These are phyloP conservation scores for Hycleus phaleratus DNA, from an alignment of 1,140 invertebrate species.

Conservation along the genomic window DNA sequence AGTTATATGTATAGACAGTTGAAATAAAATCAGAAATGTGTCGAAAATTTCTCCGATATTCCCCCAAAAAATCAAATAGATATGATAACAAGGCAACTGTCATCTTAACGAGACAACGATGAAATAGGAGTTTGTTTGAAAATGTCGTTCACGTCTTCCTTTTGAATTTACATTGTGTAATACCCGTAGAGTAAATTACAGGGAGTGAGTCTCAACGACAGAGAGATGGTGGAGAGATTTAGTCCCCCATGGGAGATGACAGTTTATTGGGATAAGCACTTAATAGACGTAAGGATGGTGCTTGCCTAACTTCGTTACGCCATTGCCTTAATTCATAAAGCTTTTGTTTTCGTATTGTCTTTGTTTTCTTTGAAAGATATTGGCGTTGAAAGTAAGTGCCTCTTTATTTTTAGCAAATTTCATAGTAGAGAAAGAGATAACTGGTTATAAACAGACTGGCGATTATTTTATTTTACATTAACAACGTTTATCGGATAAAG, in stretches of 20 bases:
- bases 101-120: no score
- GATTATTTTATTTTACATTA: no score
- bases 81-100: no score
- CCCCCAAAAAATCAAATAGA: no score
- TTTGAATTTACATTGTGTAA: conserved; percentile 30
- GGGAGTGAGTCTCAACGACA: conserved; percentile 15
- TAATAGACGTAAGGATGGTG: conserved; percentile 29
- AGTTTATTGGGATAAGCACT: conserved; percentile 38
- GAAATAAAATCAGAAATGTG: no score
- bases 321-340: conserved; percentile 35
- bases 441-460: background rate
- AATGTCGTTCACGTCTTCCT: conserved; percentile 30
- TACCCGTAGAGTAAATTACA: conserved; percentile 30
- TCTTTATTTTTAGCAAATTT: conserved; percentile 15
- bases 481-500: no score
- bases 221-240: conserved; percentile 19
- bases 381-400: conserved; percentile 26
- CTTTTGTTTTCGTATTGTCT: conserved; percentile 30
- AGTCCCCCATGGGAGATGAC: conserved; percentile 30
- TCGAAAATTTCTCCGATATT: no score
- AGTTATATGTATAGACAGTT: no score
- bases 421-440: background rate
- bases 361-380: conserved; percentile 28
- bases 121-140: conserved; percentile 6
- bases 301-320: conserved; percentile 32